phyloP scores from a whole-genome alignment of 2,113 vertebrate species.

The Sialia sialis region DNA sequence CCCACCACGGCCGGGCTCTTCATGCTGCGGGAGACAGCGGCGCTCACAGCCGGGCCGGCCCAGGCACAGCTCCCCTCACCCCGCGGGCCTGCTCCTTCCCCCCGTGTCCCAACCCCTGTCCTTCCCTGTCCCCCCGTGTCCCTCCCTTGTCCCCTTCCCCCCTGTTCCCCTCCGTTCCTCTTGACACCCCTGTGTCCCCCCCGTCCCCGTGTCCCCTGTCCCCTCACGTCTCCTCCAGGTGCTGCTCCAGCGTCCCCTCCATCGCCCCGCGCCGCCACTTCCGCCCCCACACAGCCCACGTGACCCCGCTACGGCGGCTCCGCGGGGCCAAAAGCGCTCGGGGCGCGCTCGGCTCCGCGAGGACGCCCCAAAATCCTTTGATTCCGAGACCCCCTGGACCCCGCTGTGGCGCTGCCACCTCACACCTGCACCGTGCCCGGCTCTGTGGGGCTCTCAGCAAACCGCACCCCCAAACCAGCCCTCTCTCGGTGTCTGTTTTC shows the following conservation, averaged over 20 bases:
- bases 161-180: too few species aligned
- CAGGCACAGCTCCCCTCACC: too few species aligned
- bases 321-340: background rate
- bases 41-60: background rate
- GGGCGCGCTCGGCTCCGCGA: background rate
- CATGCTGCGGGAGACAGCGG: constrained; percentile 75
- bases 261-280: background rate
- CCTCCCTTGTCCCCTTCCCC: too few species aligned
- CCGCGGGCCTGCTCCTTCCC: too few species aligned
- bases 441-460: too few species aligned
- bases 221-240: background rate
- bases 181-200: too few species aligned
- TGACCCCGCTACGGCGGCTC: background rate
- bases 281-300: background rate
- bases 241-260: background rate
- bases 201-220: background rate
- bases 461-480: too few species aligned
- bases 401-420: background rate
- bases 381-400: background rate
- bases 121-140: too few species aligned
- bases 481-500: too few species aligned
- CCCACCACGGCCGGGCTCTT: constrained; percentile 92
- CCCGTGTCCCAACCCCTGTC: too few species aligned
- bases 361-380: background rate
- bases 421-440: background rate